Evolutionary conservation across 2,888 invertebrate species (phyloP).

Genomic region (Polylopha cassiicola): DNA sequence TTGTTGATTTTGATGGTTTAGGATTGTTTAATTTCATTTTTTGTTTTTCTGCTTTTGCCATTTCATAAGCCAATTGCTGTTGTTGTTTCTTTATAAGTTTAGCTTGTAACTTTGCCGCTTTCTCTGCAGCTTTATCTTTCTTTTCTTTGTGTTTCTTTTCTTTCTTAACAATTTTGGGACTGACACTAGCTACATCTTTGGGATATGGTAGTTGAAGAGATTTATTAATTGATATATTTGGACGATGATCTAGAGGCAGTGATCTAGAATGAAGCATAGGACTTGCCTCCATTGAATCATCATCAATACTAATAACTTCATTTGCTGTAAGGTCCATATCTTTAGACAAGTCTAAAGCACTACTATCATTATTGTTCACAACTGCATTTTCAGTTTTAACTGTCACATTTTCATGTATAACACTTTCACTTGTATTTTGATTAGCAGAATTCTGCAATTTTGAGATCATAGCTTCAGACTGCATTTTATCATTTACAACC

Average conservation of each 20-base stretch:
- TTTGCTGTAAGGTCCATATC: slow-evolving; percentile 69
- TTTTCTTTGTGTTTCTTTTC: slow-evolving; percentile 76
- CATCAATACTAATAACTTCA: slow-evolving; percentile 71
- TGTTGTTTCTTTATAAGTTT: slow-evolving; percentile 69
- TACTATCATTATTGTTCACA: slow-evolving; percentile 72
- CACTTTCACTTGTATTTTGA: slow-evolving; percentile 46
- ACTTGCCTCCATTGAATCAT: slow-evolving; percentile 62
- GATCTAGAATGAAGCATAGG: slow-evolving; percentile 41
- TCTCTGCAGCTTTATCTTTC: slow-evolving; percentile 54
- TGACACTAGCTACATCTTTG: slow-evolving; percentile 74
- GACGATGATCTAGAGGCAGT: slow-evolving; percentile 42
- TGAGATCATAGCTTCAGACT: slow-evolving; percentile 65
- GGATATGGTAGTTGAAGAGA: slow-evolving; percentile 65
- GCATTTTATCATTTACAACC: slow-evolving; percentile 60
- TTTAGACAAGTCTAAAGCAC: slow-evolving; percentile 70
- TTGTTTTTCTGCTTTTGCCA: slow-evolving; percentile 59
- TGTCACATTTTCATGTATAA: slow-evolving; percentile 46
- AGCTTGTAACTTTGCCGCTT: slow-evolving; percentile 60
- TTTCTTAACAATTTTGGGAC: slow-evolving; percentile 75
- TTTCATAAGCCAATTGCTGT: slow-evolving; percentile 62
- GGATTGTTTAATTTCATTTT: slow-evolving; percentile 51
- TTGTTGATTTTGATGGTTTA: slow-evolving; percentile 57
- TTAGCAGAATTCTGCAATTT: slow-evolving; percentile 59
- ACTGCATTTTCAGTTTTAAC: slow-evolving; percentile 57
- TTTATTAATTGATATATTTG: slow-evolving; percentile 64